These are phyloP conservation scores for Podarcis raffonei DNA, from an alignment of 2,113 vertebrate genomes.

Conservation along the genomic window DNA sequence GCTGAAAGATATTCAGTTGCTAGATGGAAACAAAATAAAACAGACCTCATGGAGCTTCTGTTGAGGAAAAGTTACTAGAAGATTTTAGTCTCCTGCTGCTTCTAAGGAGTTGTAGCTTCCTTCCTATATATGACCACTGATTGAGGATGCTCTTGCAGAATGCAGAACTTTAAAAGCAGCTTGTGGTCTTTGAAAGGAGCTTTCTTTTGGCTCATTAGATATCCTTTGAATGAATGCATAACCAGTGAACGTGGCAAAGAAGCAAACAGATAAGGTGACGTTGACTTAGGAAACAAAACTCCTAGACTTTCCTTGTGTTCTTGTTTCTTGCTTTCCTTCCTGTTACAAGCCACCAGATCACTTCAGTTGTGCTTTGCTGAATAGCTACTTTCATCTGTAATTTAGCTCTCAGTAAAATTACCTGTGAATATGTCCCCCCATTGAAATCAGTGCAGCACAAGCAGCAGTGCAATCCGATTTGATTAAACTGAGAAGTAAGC, in stretches of 20 bases:
- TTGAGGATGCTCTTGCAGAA: constrained; percentile 45
- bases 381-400: not conserved
- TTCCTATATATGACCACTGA: constrained; percentile 30
- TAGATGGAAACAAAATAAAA: not conserved
- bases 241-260: constrained; percentile 44
- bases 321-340: constrained; percentile 18
- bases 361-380: not conserved
- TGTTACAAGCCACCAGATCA: not conserved
- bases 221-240: constrained; percentile 56
- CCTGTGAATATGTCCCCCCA: not conserved
- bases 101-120: constrained; percentile 38
- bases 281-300: constrained; percentile 33
- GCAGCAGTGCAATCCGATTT: not conserved
- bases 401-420: not conserved
- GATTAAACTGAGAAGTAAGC: too few species aligned
- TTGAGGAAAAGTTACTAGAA: constrained; percentile 36
- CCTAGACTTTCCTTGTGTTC: constrained; percentile 41
- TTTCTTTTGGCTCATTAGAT: constrained; percentile 54
- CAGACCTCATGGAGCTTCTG: constrained; percentile 12
- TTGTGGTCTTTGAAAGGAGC: constrained; percentile 39
- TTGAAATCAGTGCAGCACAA: not conserved
- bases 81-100: constrained; percentile 44
- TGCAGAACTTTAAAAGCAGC: constrained; percentile 41
- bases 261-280: constrained; percentile 34
- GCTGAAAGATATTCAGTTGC: not conserved